A percentile compares a stretch with the other conserved stretches of the same genome.
Evolutionary conservation across 2,888 invertebrate species (phyloP).

Genomic region (Drosophila kanekoi): DNA sequence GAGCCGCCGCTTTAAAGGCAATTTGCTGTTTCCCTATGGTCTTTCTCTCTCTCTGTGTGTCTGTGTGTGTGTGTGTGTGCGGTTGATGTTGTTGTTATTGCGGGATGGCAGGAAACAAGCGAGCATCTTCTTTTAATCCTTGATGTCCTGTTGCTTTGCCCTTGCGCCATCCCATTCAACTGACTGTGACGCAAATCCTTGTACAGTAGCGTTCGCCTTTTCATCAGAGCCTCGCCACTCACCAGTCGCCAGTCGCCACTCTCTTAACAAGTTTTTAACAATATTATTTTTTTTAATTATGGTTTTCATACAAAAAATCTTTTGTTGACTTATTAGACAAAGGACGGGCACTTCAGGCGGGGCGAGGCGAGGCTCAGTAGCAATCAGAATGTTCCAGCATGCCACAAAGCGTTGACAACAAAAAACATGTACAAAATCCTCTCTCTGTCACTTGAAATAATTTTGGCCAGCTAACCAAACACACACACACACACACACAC

Average conservation of each 20-base stretch:
- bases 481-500: background rate
- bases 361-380: too few relatives aligned
- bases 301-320: conserved; percentile 67
- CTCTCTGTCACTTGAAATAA: conserved; percentile 12
- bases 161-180: conserved; percentile 37
- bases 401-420: conserved; percentile 9
- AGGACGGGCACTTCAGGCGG: conserved; percentile 21
- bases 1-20: conserved; percentile 62
- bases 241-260: background rate
- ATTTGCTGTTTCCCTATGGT: conserved; percentile 61
- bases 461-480: conserved; percentile 4
- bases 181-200: conserved; percentile 49
- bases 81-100: conserved; percentile 59
- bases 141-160: conserved; percentile 72
- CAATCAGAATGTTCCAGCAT: conserved; percentile 41
- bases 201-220: conserved; percentile 32
- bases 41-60: conserved; percentile 12
- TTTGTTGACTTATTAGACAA: conserved; percentile 52
- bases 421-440: background rate
- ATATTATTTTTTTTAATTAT: conserved; percentile 79
- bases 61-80: conserved; percentile 16
- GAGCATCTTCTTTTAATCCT: conserved; percentile 71
- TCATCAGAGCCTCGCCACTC: conserved; percentile 26
- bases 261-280: conserved; percentile 59
- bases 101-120: conserved; percentile 41